phyloP scores from a whole-genome alignment of 2,113 vertebrate species.

The Sebastes fasciatus region DNA sequence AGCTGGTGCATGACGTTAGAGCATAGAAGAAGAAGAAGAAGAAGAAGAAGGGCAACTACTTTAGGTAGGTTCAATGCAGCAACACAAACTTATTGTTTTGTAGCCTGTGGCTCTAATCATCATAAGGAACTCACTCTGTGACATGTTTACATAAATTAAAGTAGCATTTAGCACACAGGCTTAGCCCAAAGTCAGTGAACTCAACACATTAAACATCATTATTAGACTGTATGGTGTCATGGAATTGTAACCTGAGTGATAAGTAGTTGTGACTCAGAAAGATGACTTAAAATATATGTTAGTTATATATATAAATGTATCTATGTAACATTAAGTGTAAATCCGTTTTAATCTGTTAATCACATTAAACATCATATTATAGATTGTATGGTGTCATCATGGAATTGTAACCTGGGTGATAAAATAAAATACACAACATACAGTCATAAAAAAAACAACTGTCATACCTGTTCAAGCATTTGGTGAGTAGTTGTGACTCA shows the following conservation, averaged over 20 bases:
- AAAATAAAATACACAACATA: neutral
- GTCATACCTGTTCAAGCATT: neutral
- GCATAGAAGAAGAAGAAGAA: neutral
- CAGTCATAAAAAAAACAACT: neutral
- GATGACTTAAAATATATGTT: too few species aligned
- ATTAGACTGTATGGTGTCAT: neutral
- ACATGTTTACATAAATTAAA: neutral
- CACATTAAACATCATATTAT: neutral
- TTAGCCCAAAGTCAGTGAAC: neutral
- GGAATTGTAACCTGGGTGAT: neutral
- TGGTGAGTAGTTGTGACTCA: neutral
- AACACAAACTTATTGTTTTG: constrained; percentile 1
- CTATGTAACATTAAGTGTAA: too few species aligned
- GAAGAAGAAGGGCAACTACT: constrained; percentile 9
- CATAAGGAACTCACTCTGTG: neutral
- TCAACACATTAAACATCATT: neutral
- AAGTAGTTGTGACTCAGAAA: too few species aligned
- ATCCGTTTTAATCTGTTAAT: too few species aligned
- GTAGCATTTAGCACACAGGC: neutral
- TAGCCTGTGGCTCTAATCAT: neutral
- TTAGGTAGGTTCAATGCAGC: constrained; percentile 19
- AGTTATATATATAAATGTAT: too few species aligned
- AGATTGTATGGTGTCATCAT: neutral
- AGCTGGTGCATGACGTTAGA: constrained; percentile 55
- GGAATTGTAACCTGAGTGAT: neutral